Percentiles rank a stretch among this genome's conserved stretches.
These are phyloP conservation scores for Actinernus sp. DNA, from an alignment of 92 coral and sea anemone species.

Conservation along the genomic window DNA sequence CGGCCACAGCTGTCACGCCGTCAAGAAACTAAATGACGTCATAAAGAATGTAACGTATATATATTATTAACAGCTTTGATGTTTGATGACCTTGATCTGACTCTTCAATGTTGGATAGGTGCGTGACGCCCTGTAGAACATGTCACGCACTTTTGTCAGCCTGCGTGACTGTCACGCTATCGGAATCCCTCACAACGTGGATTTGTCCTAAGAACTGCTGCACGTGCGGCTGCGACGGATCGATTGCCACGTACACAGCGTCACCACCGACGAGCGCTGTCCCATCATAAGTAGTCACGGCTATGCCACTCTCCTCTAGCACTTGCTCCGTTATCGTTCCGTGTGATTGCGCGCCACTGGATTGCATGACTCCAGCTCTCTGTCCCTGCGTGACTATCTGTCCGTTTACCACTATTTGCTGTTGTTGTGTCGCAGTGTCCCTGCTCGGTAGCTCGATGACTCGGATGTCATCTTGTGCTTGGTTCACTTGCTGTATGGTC, in stretches of 20 bases:
- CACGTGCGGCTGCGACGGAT: conserved; percentile 90
- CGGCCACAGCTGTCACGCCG: too few relatives aligned
- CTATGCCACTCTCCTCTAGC: conserved; percentile 70
- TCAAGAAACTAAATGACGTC: too few relatives aligned
- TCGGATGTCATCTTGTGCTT: conserved; percentile 29
- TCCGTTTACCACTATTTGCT: conserved; percentile 19
- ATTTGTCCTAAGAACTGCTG: conserved; percentile 87
- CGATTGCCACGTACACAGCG: conserved; percentile 96
- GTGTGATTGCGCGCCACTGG: conserved; percentile 6
- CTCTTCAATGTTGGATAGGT: too few relatives aligned
- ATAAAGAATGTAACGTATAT: too few relatives aligned
- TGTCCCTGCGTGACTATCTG: conserved; percentile 16
- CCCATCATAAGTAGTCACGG: conserved; percentile 59
- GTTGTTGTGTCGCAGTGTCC: neutral
- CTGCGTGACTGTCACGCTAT: neutral
- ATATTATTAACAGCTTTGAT: too few relatives aligned
- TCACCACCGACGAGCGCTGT: conserved; percentile 27
- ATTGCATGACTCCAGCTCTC: conserved; percentile 7
- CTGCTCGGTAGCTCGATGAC: conserved; percentile 26
- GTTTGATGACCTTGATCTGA: too few relatives aligned
- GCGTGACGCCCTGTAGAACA: too few relatives aligned
- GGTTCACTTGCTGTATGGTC: conserved; percentile 40
- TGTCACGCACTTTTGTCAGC: neutral
- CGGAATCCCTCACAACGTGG: conserved; percentile 49
- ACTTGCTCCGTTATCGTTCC: conserved; percentile 63